Conservation (phyloP, 1,140 invertebrate species). For the Conus ventricosus region DNA sequence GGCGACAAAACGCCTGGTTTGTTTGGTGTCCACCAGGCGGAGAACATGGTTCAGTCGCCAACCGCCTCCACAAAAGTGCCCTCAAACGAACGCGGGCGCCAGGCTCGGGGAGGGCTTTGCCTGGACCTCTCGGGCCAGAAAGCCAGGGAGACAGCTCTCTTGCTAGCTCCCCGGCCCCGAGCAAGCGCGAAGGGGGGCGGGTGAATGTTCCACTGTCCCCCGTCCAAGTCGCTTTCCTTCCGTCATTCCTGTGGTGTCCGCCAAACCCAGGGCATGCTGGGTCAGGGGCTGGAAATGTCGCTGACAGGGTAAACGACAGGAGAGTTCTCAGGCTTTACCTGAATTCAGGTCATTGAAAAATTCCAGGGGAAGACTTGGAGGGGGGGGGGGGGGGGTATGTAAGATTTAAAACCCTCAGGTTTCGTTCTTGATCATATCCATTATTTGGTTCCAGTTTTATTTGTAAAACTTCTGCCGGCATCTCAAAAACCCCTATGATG, state of each 20-base stretch:
- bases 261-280: slow-evolving; percentile 36
- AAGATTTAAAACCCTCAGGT: too few relatives aligned
- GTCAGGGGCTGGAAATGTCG: slow-evolving; percentile 43
- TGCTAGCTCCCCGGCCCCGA: slow-evolving; percentile 47
- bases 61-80: background rate
- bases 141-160: slow-evolving; percentile 7
- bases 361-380: too few relatives aligned
- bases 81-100: too few relatives aligned
- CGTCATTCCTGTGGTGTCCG: background rate
- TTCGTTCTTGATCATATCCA: background rate
- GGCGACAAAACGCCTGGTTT: slow-evolving; percentile 10
- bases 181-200: slow-evolving; percentile 28
- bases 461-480: too few relatives aligned
- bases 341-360: too few relatives aligned
- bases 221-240: slow-evolving; percentile 35
- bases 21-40: background rate
- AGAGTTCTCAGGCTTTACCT: too few relatives aligned
- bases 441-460: too few relatives aligned
- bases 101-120: background rate
- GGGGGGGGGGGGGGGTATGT: too few relatives aligned
- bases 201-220: slow-evolving; percentile 35
- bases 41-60: background rate
- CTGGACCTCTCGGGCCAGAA: slow-evolving; percentile 35
- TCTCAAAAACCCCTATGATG: too few relatives aligned
- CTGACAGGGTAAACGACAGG: slow-evolving; percentile 38